These are phyloP conservation scores for Drosophila aff. DNA, from an alignment of 1,140 invertebrate genomes.

Conservation along the genomic window DNA sequence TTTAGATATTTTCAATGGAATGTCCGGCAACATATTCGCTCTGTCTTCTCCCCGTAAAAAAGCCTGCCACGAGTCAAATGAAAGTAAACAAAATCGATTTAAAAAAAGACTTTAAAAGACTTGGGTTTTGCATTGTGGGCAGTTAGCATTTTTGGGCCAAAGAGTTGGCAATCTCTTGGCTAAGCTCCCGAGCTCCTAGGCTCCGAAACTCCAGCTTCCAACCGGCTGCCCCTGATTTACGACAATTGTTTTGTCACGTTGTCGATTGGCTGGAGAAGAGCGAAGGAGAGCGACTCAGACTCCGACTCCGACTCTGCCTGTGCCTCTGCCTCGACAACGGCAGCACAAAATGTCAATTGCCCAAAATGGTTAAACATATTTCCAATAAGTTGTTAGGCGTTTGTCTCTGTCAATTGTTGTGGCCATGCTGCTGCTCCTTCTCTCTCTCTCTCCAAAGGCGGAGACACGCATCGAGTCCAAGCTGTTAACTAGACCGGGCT, in stretches of 20 bases:
- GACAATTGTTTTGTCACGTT: conserved; percentile 81
- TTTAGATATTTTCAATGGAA: conserved; percentile 39
- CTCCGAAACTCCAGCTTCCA: conserved; percentile 45
- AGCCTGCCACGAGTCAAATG: conserved; percentile 71
- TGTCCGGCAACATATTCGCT: conserved; percentile 32
- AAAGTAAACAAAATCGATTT: conserved; percentile 67
- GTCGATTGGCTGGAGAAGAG: conserved; percentile 32
- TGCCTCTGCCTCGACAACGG: conserved; percentile 2
- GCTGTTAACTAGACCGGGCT: conserved; percentile 35
- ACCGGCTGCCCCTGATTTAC: conserved; percentile 70
- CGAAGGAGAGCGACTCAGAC: neutral
- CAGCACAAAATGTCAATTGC: conserved; percentile 76
- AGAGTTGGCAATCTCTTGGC: conserved; percentile 43
- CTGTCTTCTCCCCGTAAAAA: conserved; percentile 21
- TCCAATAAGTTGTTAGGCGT: conserved; percentile 79
- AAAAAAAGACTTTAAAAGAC: conserved; percentile 18
- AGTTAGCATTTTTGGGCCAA: conserved; percentile 46
- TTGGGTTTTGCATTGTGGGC: conserved; percentile 53
- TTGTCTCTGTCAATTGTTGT: conserved; percentile 65
- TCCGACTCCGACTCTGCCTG: too few species aligned
- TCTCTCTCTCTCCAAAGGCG: conserved; percentile 13
- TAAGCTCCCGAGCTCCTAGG: conserved; percentile 3
- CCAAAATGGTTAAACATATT: conserved; percentile 80
- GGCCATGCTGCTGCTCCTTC: conserved; percentile 13
- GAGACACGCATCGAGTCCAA: conserved; percentile 37